These are phyloP conservation scores for Brachyhypopomus occidentalis DNA, from an alignment of 2,113 vertebrate species.

Conservation along the genomic window DNA sequence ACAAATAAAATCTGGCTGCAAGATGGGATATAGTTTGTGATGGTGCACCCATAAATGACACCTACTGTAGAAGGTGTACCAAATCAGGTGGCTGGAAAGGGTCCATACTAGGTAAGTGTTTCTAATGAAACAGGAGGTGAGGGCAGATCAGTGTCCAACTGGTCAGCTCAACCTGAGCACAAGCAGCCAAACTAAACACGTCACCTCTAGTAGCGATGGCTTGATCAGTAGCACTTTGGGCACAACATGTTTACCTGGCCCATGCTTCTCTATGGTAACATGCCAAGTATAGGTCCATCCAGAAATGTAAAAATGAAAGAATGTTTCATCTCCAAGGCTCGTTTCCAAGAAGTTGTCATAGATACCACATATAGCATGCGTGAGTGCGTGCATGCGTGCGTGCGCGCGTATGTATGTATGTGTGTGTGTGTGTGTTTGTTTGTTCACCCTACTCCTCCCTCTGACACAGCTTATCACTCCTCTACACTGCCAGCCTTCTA, in stretches of 20 bases:
- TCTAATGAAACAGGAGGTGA: neutral
- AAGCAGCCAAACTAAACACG: neutral
- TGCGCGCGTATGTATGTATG: neutral
- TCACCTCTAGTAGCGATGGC: neutral
- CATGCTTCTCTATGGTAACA: conserved; percentile 6
- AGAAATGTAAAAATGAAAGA: neutral
- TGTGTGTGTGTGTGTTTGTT: neutral
- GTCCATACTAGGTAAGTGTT: neutral
- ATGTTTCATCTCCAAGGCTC: neutral
- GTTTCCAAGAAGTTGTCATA: conserved; percentile 20
- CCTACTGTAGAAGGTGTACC: neutral
- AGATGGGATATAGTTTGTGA: too few species aligned
- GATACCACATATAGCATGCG: conserved; percentile 1
- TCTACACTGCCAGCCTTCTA: neutral
- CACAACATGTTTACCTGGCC: neutral
- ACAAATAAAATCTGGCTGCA: too few species aligned
- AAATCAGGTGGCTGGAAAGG: too few species aligned
- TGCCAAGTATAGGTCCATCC: neutral
- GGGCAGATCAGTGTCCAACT: neutral
- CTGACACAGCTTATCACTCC: neutral
- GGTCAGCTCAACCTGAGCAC: neutral
- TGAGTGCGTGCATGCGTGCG: neutral
- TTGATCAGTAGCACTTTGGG: neutral
- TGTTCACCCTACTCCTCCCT: neutral
- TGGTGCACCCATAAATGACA: neutral